phyloP scores from a whole-genome alignment of 2,888 invertebrate genomes.

The Melinopterus prodromus region DNA sequence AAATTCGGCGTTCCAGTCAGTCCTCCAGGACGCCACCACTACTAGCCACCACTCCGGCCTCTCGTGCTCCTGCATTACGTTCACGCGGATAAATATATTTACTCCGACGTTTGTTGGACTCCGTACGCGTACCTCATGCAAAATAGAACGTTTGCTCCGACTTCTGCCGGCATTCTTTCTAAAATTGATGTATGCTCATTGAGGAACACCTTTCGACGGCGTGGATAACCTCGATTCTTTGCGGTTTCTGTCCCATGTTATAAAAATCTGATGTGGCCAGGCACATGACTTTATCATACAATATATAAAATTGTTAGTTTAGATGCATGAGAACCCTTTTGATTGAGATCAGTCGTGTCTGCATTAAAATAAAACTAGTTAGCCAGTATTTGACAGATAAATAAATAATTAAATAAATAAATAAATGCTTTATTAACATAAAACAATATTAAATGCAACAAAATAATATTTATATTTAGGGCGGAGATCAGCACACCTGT shows the following conservation, averaged over 20 bases:
- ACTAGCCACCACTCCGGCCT: background rate
- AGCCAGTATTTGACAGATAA: too few species aligned
- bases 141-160: background rate
- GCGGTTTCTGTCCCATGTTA: background rate
- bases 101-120: conserved; percentile 10
- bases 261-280: too few species aligned
- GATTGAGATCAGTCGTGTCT: too few species aligned
- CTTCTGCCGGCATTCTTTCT: background rate
- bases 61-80: conserved; percentile 12
- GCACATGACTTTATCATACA: too few species aligned
- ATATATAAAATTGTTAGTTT: too few species aligned
- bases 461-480: too few species aligned
- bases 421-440: too few species aligned
- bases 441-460: too few species aligned
- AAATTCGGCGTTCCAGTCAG: conserved; percentile 19
- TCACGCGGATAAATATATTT: conserved; percentile 19
- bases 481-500: too few species aligned
- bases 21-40: conserved; percentile 15
- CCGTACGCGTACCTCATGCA: background rate
- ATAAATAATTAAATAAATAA: too few species aligned
- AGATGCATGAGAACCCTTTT: too few species aligned
- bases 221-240: background rate
- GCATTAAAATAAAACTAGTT: too few species aligned
- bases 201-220: background rate
- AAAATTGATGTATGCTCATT: background rate